phyloP scores from a whole-genome alignment of 2,888 invertebrate genomes.

The Gasteruption jaculator region DNA sequence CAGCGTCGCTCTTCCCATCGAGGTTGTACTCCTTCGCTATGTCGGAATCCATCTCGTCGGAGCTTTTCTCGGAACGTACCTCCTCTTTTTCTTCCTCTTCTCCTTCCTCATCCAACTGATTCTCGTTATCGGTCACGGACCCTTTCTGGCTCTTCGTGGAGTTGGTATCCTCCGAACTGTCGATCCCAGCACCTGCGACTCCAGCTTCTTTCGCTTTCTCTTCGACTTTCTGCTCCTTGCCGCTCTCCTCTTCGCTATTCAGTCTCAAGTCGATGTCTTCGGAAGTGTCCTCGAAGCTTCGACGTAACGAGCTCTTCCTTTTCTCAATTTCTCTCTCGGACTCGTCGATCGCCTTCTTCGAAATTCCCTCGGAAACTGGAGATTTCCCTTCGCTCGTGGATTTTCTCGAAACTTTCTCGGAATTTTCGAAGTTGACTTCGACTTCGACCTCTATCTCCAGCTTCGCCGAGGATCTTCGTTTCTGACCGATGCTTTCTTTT shows the following conservation, averaged over 20 bases:
- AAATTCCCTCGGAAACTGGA: too few species aligned
- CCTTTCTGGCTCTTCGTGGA: constrained; percentile 10
- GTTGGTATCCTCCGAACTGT: constrained; percentile 10
- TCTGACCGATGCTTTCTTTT: too few species aligned
- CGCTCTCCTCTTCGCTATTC: too few species aligned
- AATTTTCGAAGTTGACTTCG: constrained; percentile 6
- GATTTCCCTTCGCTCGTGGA: too few species aligned
- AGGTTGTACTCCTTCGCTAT: constrained; percentile 38
- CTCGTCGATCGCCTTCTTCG: too few species aligned
- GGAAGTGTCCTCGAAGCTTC: too few species aligned
- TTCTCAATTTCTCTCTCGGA: too few species aligned
- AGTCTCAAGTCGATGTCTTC: too few species aligned
- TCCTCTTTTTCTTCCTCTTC: constrained; percentile 8
- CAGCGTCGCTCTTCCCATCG: constrained; percentile 23
- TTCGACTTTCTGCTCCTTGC: not conserved
- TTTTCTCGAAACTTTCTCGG: constrained; percentile 4
- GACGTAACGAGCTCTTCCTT: too few species aligned
- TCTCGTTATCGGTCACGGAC: not conserved
- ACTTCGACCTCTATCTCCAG: not conserved
- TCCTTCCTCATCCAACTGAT: constrained; percentile 13
- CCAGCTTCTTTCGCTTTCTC: constrained; percentile 12
- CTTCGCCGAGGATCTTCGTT: not conserved
- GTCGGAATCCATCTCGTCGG: constrained; percentile 32
- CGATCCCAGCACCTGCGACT: constrained; percentile 1
- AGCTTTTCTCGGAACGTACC: not conserved